phyloP scores from a whole-genome alignment of 2,888 invertebrate species.

The Caradrina clavipalpis region DNA sequence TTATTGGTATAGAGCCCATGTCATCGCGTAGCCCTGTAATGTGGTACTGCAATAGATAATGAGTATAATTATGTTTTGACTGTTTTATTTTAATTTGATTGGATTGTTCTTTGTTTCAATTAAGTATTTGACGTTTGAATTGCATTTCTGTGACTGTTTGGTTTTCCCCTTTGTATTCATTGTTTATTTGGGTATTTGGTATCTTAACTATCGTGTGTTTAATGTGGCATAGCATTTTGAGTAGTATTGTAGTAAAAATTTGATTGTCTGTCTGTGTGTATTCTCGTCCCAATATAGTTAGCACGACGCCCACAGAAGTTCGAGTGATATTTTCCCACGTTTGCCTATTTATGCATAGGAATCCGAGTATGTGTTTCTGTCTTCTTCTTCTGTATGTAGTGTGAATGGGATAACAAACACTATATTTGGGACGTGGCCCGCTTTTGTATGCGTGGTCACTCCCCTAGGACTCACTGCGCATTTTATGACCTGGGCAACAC shows the following conservation, averaged over 20 bases:
- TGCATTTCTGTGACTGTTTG: not conserved
- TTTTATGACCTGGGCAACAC: slow-evolving; percentile 54
- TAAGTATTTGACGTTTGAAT: not conserved
- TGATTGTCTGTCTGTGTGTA: slow-evolving; percentile 15
- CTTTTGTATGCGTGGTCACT: slow-evolving; percentile 74
- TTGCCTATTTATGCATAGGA: slow-evolving; percentile 73
- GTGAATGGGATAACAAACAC: slow-evolving; percentile 67
- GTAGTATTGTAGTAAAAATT: slow-evolving; percentile 19
- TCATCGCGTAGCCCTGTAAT: not conserved
- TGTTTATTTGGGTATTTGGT: not conserved
- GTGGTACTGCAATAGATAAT: not conserved
- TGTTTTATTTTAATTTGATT: not conserved
- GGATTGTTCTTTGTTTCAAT: not conserved
- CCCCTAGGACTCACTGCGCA: slow-evolving; percentile 66
- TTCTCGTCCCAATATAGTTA: slow-evolving; percentile 52
- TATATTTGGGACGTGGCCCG: slow-evolving; percentile 68
- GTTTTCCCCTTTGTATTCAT: too few relatives aligned
- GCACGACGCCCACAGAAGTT: slow-evolving; percentile 59
- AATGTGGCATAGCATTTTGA: not conserved
- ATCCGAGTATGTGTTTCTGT: slow-evolving; percentile 68
- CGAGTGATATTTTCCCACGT: slow-evolving; percentile 80
- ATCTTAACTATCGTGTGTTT: not conserved
- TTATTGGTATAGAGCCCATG: not conserved
- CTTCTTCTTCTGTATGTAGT: slow-evolving; percentile 57
- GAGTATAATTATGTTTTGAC: not conserved